Percentiles rank a stretch among this genome's conserved stretches.
Evolutionary conservation across 2,113 vertebrate species (phyloP).

Genomic region (Sebastes fasciatus): DNA sequence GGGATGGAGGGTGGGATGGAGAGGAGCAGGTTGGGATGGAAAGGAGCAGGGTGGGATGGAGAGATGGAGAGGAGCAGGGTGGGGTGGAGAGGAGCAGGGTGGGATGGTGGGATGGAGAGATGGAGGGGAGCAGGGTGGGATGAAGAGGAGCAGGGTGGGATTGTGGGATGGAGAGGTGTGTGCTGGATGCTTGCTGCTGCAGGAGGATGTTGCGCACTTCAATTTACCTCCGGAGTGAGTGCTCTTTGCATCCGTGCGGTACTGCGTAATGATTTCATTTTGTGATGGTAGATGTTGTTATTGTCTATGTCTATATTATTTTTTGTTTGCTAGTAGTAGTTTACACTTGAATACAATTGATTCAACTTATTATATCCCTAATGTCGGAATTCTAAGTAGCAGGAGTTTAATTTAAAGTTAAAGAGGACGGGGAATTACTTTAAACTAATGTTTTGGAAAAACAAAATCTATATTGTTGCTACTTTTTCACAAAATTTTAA

Average conservation of each 20-base stretch:
- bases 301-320: neutral
- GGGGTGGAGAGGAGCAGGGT: no score
- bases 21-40: neutral
- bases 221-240: conserved; percentile 71
- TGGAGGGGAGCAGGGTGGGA: conserved; percentile 38
- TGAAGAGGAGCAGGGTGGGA: conserved; percentile 22
- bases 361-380: neutral
- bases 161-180: conserved; percentile 52
- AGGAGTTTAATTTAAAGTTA: conserved; percentile 36
- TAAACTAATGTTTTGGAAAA: neutral
- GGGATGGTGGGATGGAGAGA: no score
- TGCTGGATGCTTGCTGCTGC: conserved; percentile 68
- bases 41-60: conserved; percentile 36
- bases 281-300: neutral
- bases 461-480: neutral
- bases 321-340: neutral
- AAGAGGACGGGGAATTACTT: neutral
- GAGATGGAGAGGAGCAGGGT: no score
- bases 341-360: neutral
- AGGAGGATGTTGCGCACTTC: conserved; percentile 84
- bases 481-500: neutral
- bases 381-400: neutral
- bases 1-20: conserved; percentile 33
- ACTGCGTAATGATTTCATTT: conserved; percentile 32
- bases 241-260: conserved; percentile 48